phyloP scores from a whole-genome alignment of 1,140 invertebrate species.

The Aleiodes sp. region DNA sequence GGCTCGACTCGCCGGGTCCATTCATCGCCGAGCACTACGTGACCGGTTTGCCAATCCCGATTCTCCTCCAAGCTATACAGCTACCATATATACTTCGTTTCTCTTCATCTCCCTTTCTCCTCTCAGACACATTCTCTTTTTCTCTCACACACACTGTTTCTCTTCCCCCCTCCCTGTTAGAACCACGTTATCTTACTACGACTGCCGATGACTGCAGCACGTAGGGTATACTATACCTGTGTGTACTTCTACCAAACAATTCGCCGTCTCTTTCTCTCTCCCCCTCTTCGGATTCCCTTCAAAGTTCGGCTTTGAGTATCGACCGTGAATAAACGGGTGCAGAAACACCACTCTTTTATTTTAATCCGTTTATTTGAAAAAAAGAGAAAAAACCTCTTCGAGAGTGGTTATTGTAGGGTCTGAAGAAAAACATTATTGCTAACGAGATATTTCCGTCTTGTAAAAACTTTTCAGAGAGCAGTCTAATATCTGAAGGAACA shows the following conservation, averaged over 20 bases:
- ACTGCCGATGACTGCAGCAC: conserved; percentile 9
- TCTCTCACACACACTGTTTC: conserved; percentile 4
- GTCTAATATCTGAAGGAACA: no score
- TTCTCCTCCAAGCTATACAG: not conserved
- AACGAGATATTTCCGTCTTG: no score
- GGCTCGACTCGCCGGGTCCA: conserved; percentile 65
- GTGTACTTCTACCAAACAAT: conserved; percentile 46
- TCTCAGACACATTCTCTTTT: not conserved
- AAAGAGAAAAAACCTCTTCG: not conserved
- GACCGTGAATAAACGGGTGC: conserved; percentile 24
- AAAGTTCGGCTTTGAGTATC: conserved; percentile 19
- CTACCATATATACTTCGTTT: not conserved
- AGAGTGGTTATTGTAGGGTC: not conserved
- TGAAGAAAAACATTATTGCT: no score
- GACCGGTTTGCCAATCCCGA: conserved; percentile 64
- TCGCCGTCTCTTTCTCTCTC: conserved; percentile 3
- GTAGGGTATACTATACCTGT: conserved; percentile 12
- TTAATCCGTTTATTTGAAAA: not conserved
- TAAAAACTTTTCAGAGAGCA: no score
- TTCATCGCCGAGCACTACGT: conserved; percentile 66
- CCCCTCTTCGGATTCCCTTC: conserved; percentile 30
- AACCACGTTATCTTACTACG: conserved; percentile 4
- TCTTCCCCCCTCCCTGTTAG: conserved; percentile 3
- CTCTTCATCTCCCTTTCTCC: conserved; percentile 47
- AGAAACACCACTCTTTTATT: not conserved